Base-by-base conservation (phyloP, 2,797 vertebrate genomes). In the Argya squamiceps region DNA sequence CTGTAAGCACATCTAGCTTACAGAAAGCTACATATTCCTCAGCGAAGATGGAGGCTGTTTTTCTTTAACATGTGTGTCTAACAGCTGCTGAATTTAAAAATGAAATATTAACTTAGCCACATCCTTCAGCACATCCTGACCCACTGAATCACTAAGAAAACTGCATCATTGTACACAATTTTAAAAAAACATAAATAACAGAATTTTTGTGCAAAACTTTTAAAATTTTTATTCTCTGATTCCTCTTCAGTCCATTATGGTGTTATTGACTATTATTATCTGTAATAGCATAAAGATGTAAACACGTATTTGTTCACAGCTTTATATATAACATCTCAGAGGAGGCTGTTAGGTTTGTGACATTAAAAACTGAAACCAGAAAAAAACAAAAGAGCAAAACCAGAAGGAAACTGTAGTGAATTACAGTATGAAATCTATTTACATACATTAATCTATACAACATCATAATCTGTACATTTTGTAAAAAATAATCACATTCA, bases 341-440 rank as follows among this genome's bases (percentile, higher is more conserved):
- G 74, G 73, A 86, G n/a, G 34, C 68, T 63, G 14, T 71, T 91
- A 77, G 24, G 34, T 76, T 74, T 10, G 60, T 92, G 60, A 86
- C 84, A 83, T 81, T 84, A 95, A 90, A 94, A 96, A 82, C 50
- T 18, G 46, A 80, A 88, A 88, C 3, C 30, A 64, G 62, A 60
- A 91, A 78, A 89, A 64, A 93, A 70, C 37, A 68, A 55, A 74
- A 91, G 30, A 91, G 63, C 43, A 80, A 83, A 87, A 79, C 46
- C 16, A 89, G 68, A 71, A 84, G 37, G 78, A 84, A 89, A 5
- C 4, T 32, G 64, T 34, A 73, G 41, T 32, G 47, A 81, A 70
- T 83, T 95, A 93, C 84, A 94, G 73, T 95, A 97, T 63, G 94
- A 95, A 79, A 81, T 82, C 84, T 96, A 96, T 97, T 96, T 97